phyloP scores from a whole-genome alignment of 2,797 vertebrate species.

The Phataginus tetradactyla region DNA sequence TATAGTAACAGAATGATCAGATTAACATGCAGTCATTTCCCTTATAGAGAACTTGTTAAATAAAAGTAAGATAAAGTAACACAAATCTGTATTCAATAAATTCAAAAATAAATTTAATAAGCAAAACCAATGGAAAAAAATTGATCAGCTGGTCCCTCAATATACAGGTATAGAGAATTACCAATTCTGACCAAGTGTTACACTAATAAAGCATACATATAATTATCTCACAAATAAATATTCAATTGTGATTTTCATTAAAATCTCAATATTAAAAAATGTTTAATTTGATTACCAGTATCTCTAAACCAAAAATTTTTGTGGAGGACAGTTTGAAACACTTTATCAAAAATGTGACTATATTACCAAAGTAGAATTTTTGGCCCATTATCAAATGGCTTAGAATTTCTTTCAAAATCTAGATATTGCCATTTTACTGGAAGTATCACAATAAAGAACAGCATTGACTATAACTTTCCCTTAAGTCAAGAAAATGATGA shows the following conservation, averaged over 20 bases:
- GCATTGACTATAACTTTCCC: not conserved
- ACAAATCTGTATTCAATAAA: constrained; percentile 13
- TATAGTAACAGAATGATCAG: not conserved
- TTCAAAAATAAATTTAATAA: constrained; percentile 36
- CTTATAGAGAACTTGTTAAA: not conserved
- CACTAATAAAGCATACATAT: not conserved
- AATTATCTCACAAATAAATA: constrained; percentile 50
- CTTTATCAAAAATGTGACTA: not conserved
- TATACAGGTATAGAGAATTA: not conserved
- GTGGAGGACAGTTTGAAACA: constrained; percentile 11
- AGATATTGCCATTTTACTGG: not conserved
- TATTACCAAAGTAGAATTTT: not conserved
- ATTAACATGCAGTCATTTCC: not conserved
- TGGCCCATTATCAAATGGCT: not conserved
- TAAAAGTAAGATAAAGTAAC: constrained; percentile 31
- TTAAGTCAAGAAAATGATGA: constrained; percentile 65
- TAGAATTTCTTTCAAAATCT: constrained; percentile 48
- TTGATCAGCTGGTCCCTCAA: not conserved
- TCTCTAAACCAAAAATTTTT: not conserved
- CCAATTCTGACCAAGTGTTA: not conserved
- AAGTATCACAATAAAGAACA: constrained; percentile 21
- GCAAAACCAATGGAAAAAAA: constrained; percentile 16
- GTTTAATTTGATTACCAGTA: constrained; percentile 1
- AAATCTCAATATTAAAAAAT: not conserved
- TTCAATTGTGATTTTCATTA: not conserved